Percentiles rank a stretch among this genome's conserved stretches.
Evolutionary conservation across 2,888 invertebrate species (phyloP).

Genomic region (Scaptomyza polygonia): DNA sequence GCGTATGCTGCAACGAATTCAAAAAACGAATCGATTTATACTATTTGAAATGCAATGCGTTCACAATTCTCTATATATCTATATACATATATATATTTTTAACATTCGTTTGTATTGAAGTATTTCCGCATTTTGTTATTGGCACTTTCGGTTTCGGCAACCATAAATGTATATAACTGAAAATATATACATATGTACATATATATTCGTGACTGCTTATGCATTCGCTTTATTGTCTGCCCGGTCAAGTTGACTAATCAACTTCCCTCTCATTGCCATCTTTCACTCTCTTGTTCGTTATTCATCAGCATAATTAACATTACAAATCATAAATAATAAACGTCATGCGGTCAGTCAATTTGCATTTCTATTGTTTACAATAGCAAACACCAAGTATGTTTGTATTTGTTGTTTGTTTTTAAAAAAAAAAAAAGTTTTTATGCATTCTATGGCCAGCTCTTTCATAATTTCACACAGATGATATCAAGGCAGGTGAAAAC

Average conservation of each 20-base stretch:
- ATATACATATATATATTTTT: background rate
- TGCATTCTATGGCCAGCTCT: slow-evolving; percentile 68
- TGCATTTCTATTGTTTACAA: slow-evolving; percentile 67
- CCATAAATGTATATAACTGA: slow-evolving; percentile 16
- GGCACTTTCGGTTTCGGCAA: slow-evolving; percentile 69
- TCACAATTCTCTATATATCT: slow-evolving; percentile 62
- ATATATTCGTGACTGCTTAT: slow-evolving; percentile 21
- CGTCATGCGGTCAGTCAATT: slow-evolving; percentile 53
- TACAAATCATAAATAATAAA: slow-evolving; percentile 67
- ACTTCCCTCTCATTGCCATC: slow-evolving; percentile 10
- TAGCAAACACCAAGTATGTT: slow-evolving; percentile 30
- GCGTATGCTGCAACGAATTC: slow-evolving; percentile 45
- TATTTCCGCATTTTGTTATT: slow-evolving; percentile 64
- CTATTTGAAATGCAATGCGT: slow-evolving; percentile 54
- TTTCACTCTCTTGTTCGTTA: slow-evolving; percentile 24
- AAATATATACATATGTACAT: background rate
- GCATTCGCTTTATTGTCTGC: slow-evolving; percentile 58
- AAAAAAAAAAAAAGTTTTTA: slow-evolving; percentile 61
- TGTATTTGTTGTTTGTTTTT: slow-evolving; percentile 12
- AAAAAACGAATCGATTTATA: slow-evolving; percentile 59
- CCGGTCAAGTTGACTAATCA: slow-evolving; percentile 68
- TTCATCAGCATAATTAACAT: slow-evolving; percentile 74
- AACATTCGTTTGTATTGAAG: slow-evolving; percentile 18
- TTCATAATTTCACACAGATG: slow-evolving; percentile 56
- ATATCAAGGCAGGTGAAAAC: slow-evolving; percentile 62